Percentiles rank a stretch among this genome's conserved stretches.
Conservation (phyloP, 2,113 vertebrate species). For the Cephalopholis sonnerati region DNA sequence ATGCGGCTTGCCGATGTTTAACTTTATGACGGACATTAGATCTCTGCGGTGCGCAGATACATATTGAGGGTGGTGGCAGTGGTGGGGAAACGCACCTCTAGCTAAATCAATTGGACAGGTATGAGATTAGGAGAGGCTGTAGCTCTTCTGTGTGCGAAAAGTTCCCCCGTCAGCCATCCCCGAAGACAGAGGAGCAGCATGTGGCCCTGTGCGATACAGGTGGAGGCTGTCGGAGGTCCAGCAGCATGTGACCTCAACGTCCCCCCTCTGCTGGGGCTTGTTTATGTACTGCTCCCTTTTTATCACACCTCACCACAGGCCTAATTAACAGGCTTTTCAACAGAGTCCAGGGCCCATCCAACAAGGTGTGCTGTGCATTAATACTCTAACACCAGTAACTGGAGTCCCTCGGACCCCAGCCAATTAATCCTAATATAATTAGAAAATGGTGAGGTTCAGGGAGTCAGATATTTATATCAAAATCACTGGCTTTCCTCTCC, state of each 20-base stretch:
- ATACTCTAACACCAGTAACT: constrained; percentile 59
- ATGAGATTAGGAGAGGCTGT: constrained; percentile 58
- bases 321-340: constrained; percentile 80
- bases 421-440: constrained; percentile 87
- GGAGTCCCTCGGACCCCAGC: constrained; percentile 75
- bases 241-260: constrained; percentile 60
- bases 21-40: constrained; percentile 72
- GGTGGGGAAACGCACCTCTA: constrained; percentile 20
- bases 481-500: constrained; percentile 54
- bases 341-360: constrained; percentile 41
- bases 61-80: constrained; percentile 27
- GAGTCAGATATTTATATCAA: constrained; percentile 77
- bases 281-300: constrained; percentile 65
- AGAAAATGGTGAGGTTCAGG: constrained; percentile 73
- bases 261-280: constrained; percentile 60
- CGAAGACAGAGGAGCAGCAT: constrained; percentile 48
- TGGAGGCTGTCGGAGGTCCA: constrained; percentile 53
- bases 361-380: constrained; percentile 67
- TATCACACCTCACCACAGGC: constrained; percentile 75
- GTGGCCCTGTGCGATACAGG: constrained; percentile 64
- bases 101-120: constrained; percentile 70
- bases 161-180: constrained; percentile 41
- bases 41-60: constrained; percentile 39
- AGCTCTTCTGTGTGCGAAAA: constrained; percentile 44
- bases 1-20: constrained; percentile 56